These are phyloP conservation scores for Agonopterix subpropinquella DNA, from an alignment of 2,888 invertebrate species.

Conservation along the genomic window DNA sequence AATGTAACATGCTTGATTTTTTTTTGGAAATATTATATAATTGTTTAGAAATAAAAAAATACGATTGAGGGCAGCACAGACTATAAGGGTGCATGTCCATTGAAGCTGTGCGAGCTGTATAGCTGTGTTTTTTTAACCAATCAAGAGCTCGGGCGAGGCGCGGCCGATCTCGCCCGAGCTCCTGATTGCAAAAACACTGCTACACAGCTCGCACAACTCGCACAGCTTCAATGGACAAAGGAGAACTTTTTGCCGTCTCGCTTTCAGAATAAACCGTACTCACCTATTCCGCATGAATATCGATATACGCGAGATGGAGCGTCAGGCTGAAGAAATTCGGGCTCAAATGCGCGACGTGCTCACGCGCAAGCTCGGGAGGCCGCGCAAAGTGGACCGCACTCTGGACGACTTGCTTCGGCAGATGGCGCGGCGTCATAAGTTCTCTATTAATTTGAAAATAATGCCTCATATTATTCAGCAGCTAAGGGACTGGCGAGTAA, in stretches of 20 bases:
- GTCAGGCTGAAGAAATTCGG: slow-evolving; percentile 73
- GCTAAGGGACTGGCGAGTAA: slow-evolving; percentile 52
- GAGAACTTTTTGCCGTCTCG: neutral
- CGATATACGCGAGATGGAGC: slow-evolving; percentile 81
- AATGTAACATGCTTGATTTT: too few relatives aligned
- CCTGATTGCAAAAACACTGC: too few relatives aligned
- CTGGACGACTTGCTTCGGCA: slow-evolving; percentile 57
- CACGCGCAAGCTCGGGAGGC: slow-evolving; percentile 55
- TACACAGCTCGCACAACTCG: too few relatives aligned
- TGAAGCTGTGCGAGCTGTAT: too few relatives aligned
- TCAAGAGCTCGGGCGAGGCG: too few relatives aligned
- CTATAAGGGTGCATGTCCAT: too few relatives aligned
- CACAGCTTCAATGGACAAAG: too few relatives aligned
- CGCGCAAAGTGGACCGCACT: slow-evolving; percentile 53
- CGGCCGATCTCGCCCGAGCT: too few relatives aligned
- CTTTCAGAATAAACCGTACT: slow-evolving; percentile 76
- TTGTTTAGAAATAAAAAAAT: too few relatives aligned
- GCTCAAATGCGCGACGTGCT: slow-evolving; percentile 62
- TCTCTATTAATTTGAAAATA: slow-evolving; percentile 35
- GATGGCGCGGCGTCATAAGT: slow-evolving; percentile 62
- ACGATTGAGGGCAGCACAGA: too few relatives aligned
- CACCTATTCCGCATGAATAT: slow-evolving; percentile 83
- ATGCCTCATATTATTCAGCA: slow-evolving; percentile 45
- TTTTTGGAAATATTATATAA: too few relatives aligned
- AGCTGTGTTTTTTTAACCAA: too few relatives aligned